phyloP scores from a whole-genome alignment of 2,113 vertebrate species.

The Hystrix brachyura region DNA sequence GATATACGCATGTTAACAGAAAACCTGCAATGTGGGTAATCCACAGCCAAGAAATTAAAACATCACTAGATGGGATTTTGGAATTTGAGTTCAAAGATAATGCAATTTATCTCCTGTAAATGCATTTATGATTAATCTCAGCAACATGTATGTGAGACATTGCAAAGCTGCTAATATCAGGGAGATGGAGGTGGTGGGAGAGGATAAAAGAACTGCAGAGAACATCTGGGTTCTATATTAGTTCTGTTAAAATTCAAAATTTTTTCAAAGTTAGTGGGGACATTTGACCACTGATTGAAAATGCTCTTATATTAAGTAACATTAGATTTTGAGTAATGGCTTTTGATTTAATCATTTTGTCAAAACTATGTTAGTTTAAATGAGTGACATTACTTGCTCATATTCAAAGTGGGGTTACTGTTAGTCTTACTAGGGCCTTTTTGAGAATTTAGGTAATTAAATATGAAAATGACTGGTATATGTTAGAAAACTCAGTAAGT shows the following conservation, averaged over 20 bases:
- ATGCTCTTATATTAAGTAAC: background rate
- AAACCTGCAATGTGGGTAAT: background rate
- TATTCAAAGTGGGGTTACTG: background rate
- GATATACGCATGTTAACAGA: background rate
- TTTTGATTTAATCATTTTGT: constrained; percentile 17
- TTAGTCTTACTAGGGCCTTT: background rate
- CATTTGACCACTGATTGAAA: background rate
- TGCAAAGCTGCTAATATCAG: background rate
- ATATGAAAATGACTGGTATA: background rate
- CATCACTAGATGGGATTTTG: background rate
- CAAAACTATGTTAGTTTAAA: constrained; percentile 16
- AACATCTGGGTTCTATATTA: background rate
- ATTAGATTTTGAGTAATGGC: background rate
- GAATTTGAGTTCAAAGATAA: background rate
- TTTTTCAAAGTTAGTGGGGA: background rate
- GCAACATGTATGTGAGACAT: background rate
- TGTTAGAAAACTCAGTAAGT: background rate
- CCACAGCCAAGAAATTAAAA: background rate
- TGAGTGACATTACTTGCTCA: background rate
- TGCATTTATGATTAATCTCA: background rate
- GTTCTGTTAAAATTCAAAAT: background rate
- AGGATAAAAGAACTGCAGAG: background rate
- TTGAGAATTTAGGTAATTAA: constrained; percentile 26
- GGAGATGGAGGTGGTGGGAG: background rate
- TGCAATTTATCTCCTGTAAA: background rate